Base-by-base conservation (phyloP, 2,113 vertebrate genomes). In the Sakesphorus luctuosus region DNA sequence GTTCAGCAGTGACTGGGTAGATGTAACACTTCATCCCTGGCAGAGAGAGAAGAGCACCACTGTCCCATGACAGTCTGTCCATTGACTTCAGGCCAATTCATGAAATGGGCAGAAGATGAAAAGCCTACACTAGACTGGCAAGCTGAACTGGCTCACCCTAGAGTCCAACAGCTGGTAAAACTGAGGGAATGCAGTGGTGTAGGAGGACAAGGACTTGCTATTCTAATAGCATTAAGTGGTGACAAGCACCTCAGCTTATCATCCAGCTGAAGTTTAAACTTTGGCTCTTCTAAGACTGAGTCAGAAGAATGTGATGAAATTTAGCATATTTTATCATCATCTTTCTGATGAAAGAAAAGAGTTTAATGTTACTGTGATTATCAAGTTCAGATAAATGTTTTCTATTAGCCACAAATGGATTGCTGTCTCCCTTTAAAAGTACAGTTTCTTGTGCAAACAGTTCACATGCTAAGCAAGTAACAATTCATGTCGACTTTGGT, bases 111-210 rank as follows among this genome's bases (percentile, higher is more conserved):
- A 86, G 75, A 66, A 68, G 40, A 43, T 58, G 7, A 66, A 69
- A 66, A 69, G 24, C 38, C 66, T 38, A 1, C 21, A 2, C 4
- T 3, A 24, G 62, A 40, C 13, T 20, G 10, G 31, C 40, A 47
- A 38, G 55, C 18, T 53, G 46, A 50, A 13, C 52, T 43, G 36
- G 7, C 36, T 76, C 49, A 55, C 38, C 24, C 49, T 21, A 2
- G 24, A 53, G 40, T 12, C 36, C 0, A 7, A 6, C 21, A 59
- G 55, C 49, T 55, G 16, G 25, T 20, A 20, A 26, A 49, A 18
- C 17, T 16, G 36, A 86, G 46, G 28, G 49, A 52, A n/a, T 3
- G 1, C 38, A 26, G 1, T 4, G 7, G 23, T 1, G 3, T 16
- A 65, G 40, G 36, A 49, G 21, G 33, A 68, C 43, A 31, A 43